Evolutionary conservation across 2,113 vertebrate species (phyloP).

Genomic region (human): DNA sequence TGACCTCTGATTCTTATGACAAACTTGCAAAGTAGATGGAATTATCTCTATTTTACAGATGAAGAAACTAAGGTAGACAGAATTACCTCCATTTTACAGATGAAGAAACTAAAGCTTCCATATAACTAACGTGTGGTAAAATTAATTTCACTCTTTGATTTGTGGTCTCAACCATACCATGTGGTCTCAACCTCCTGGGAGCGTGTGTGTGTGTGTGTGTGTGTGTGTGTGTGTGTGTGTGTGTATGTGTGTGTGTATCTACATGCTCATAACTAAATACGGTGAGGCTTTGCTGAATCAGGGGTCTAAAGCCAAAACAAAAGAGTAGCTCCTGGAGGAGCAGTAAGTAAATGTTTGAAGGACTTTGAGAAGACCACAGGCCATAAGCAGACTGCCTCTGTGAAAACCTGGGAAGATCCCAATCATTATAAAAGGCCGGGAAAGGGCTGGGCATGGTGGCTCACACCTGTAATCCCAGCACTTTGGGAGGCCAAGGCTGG

Average conservation of each 20-base stretch:
- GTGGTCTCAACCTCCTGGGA: neutral
- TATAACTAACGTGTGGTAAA: neutral
- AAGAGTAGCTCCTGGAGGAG: neutral
- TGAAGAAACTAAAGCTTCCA: neutral
- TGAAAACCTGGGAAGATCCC: neutral
- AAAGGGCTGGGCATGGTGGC: neutral
- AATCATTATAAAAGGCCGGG: neutral
- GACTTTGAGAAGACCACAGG: neutral
- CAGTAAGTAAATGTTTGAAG: neutral
- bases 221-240: no score
- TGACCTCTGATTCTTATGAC: neutral
- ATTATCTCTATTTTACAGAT: neutral
- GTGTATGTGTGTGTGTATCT: neutral
- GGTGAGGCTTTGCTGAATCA: neutral
- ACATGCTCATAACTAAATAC: rapidly evolving
- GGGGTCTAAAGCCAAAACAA: neutral
- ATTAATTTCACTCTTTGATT: neutral
- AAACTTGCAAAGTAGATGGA: neutral
- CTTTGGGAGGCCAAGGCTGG: no score
- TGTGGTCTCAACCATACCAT: neutral
- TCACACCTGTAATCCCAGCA: no score
- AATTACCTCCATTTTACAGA: neutral
- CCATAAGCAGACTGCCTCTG: neutral
- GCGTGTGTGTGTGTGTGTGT: no score
- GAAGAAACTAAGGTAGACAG: neutral